Conservation (phyloP, 2,888 invertebrate species). For the Cybosia mesomella region DNA sequence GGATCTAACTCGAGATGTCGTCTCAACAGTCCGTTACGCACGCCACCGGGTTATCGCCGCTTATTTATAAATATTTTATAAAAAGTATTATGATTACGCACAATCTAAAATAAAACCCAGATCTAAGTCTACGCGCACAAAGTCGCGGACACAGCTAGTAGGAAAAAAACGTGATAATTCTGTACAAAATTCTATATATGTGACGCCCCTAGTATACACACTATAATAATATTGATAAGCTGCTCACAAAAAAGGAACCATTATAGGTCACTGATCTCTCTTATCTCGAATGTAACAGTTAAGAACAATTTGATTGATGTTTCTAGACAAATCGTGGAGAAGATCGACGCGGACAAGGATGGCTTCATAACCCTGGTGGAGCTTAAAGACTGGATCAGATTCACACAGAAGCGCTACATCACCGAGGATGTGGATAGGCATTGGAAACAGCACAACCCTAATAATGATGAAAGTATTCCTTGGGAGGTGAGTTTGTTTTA, state of each 20-base stretch:
- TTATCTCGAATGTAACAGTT: conserved; percentile 43
- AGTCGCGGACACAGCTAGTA: not conserved
- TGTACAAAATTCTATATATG: not conserved
- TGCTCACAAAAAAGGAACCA: conserved; percentile 26
- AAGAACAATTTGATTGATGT: conserved; percentile 28
- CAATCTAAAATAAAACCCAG: too few species aligned
- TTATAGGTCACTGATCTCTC: conserved; percentile 49
- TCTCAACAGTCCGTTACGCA: too few species aligned
- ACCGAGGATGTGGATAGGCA: conserved; percentile 96
- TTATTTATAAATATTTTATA: too few species aligned
- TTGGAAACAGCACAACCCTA: conserved; percentile 96
- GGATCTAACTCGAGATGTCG: too few species aligned
- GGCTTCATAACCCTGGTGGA: conserved; percentile 95
- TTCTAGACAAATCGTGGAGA: conserved; percentile 95
- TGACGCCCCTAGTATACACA: not conserved
- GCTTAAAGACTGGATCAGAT: conserved; percentile 97
- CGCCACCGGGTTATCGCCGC: too few species aligned
- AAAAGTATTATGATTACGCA: too few species aligned
- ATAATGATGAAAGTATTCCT: conserved; percentile 90
- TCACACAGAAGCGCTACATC: conserved; percentile 97
- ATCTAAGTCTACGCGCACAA: too few species aligned
- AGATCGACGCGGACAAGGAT: conserved; percentile 95
- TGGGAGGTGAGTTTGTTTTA: conserved; percentile 89
- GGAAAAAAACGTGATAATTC: not conserved
- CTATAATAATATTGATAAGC: conserved; percentile 5